A percentile compares a stretch with the other conserved stretches of the same genome.
Evolutionary conservation across 2,888 invertebrate species (phyloP).

Genomic region (Nezara viridula): DNA sequence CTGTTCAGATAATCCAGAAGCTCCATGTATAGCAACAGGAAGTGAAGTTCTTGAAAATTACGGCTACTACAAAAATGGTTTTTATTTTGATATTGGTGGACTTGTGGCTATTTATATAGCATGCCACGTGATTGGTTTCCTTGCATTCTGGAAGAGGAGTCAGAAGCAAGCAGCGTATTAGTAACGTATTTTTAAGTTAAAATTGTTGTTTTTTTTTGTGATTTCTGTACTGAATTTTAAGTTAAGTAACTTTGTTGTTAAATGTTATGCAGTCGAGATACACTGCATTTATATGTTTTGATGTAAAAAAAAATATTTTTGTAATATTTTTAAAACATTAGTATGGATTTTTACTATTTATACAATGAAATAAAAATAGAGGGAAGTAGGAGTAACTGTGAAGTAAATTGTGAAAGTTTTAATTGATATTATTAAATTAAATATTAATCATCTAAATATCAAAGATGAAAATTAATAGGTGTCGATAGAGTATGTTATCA

Average conservation of each 20-base stretch:
- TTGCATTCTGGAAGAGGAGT: slow-evolving; percentile 69
- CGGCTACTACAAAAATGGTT: slow-evolving; percentile 71
- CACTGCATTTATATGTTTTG: slow-evolving; percentile 4
- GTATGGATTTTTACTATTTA: not conserved
- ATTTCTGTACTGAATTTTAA: slow-evolving; percentile 15
- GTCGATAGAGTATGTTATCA: not conserved
- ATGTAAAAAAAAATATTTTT: slow-evolving; percentile 11
- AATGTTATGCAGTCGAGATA: not conserved
- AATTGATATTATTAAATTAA: not conserved
- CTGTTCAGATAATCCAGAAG: slow-evolving; percentile 74
- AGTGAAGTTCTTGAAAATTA: slow-evolving; percentile 75
- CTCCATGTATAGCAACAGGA: slow-evolving; percentile 78
- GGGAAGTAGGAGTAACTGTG: slow-evolving; percentile 13
- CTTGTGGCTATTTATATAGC: slow-evolving; percentile 68
- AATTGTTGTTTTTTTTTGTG: not conserved
- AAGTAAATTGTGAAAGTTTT: not conserved
- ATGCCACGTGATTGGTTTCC: slow-evolving; percentile 69
- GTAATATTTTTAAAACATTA: slow-evolving; percentile 8
- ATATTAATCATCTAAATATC: not conserved
- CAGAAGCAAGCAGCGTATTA: slow-evolving; percentile 70
- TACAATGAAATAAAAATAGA: not conserved
- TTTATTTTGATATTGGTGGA: slow-evolving; percentile 69
- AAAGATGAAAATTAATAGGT: not conserved
- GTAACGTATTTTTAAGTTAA: slow-evolving; percentile 48
- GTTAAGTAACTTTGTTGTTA: slow-evolving; percentile 24